Percentiles rank a stretch among this genome's conserved stretches.
Conservation (phyloP, 2,888 invertebrate genomes). For the Ichneumon xanthorius region DNA sequence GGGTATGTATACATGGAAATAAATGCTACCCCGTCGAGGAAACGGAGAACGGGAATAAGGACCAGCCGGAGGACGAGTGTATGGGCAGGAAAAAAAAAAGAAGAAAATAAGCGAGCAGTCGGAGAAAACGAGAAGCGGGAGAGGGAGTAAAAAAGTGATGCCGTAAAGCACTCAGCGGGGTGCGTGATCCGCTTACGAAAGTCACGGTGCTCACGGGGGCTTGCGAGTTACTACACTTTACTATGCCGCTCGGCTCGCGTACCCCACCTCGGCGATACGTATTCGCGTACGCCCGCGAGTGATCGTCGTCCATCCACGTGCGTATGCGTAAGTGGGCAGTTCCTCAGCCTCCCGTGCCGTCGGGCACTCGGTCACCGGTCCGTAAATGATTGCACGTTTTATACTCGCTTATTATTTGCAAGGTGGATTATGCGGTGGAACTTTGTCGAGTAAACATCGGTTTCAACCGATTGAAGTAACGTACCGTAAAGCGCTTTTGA, state of each 20-base stretch:
- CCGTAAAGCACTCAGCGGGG: slow-evolving; percentile 84
- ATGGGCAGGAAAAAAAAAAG: slow-evolving; percentile 3
- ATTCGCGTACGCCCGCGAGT: slow-evolving; percentile 42
- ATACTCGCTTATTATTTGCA: slow-evolving; percentile 19
- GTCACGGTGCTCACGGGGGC: slow-evolving; percentile 64
- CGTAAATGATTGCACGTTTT: slow-evolving; percentile 14
- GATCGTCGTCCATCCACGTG: slow-evolving; percentile 45
- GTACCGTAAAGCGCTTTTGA: background rate
- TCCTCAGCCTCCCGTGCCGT: slow-evolving; percentile 13
- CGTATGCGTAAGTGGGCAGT: slow-evolving; percentile 26
- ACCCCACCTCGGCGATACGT: slow-evolving; percentile 16
- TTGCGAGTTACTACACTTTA: slow-evolving; percentile 51
- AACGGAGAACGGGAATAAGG: slow-evolving; percentile 25
- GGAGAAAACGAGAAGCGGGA: slow-evolving; percentile 60
- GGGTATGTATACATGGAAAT: slow-evolving; percentile 6
- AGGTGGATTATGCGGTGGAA: background rate
- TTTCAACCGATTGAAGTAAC: background rate
- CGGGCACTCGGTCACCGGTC: slow-evolving; percentile 4
- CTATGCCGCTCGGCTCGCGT: slow-evolving; percentile 31
- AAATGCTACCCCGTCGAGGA: background rate
- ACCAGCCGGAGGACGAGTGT: slow-evolving; percentile 7
- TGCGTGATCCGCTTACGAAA: slow-evolving; percentile 84
- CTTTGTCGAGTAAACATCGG: background rate
- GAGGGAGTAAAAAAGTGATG: slow-evolving; percentile 80
- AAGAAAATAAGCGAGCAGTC: slow-evolving; percentile 41